Conservation (phyloP, 2,888 invertebrate genomes). For the Harpagoxenus sublaevis region DNA sequence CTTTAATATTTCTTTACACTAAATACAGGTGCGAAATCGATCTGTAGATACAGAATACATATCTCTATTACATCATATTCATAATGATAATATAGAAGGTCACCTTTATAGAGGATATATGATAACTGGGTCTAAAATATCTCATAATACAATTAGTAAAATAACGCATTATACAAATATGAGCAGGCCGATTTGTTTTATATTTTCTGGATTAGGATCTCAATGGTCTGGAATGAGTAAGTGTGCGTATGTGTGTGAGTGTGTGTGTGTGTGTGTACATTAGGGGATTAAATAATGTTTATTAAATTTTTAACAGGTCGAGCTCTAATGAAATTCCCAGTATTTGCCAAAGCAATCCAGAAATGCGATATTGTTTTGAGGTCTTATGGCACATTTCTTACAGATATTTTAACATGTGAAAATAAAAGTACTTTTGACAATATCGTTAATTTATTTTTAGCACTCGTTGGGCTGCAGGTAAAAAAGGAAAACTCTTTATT, state of each 20-base stretch:
- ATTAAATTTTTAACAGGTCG: slow-evolving; percentile 87
- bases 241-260: background rate
- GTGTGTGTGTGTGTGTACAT: background rate
- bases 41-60: slow-evolving; percentile 89
- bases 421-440: slow-evolving; percentile 89
- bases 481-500: background rate
- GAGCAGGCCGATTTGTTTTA: slow-evolving; percentile 93
- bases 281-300: background rate
- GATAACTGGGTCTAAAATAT: slow-evolving; percentile 86
- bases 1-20: background rate
- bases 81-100: slow-evolving; percentile 87
- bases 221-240: slow-evolving; percentile 70
- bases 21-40: slow-evolving; percentile 86
- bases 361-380: slow-evolving; percentile 88
- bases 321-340: slow-evolving; percentile 89
- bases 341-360: slow-evolving; percentile 90
- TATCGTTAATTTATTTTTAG: slow-evolving; percentile 91
- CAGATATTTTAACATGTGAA: slow-evolving; percentile 88
- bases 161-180: slow-evolving; percentile 88
- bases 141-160: slow-evolving; percentile 86
- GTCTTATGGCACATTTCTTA: slow-evolving; percentile 89
- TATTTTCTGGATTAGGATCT: slow-evolving; percentile 89
- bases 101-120: slow-evolving; percentile 93
- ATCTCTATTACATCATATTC: slow-evolving; percentile 89
- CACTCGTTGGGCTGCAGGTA: slow-evolving; percentile 90